These are phyloP conservation scores for Halictus rubicundus DNA, from an alignment of 1,140 invertebrate species.

Conservation along the genomic window DNA sequence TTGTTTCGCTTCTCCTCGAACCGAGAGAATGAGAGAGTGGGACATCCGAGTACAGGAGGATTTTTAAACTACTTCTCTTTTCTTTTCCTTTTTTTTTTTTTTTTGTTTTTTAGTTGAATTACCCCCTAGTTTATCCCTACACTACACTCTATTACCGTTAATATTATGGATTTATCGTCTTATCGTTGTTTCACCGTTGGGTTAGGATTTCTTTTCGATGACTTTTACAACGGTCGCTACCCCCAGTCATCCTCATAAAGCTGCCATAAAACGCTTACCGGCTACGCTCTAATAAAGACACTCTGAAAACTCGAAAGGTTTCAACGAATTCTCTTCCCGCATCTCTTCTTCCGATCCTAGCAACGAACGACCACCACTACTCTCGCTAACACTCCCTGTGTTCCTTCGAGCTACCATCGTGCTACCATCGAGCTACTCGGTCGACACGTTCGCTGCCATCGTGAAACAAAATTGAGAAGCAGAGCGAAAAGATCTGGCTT, in stretches of 20 bases:
- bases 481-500: neutral
- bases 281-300: conserved; percentile 49
- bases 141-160: conserved; percentile 52
- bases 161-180: conserved; percentile 48
- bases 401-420: neutral
- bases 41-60: conserved; percentile 1
- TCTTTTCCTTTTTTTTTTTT: neutral
- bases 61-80: conserved; percentile 9
- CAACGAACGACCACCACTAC: conserved; percentile 18
- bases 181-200: conserved; percentile 54
- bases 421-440: no score
- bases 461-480: no score
- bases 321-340: conserved; percentile 47
- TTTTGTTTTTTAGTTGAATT: conserved; percentile 51
- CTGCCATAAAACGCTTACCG: conserved; percentile 66
- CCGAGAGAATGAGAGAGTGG: conserved; percentile 2
- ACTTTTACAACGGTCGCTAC: conserved; percentile 60
- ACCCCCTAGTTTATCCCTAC: conserved; percentile 51
- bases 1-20: neutral
- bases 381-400: neutral
- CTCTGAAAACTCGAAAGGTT: conserved; percentile 45
- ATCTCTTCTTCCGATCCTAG: conserved; percentile 42
- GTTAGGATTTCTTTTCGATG: conserved; percentile 53
- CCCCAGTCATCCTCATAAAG: conserved; percentile 55
- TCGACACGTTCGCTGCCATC: no score